A percentile compares a stretch with the other conserved stretches of the same genome.
Conservation (phyloP, 2,888 invertebrate species). For the Himalopsyche anomala region DNA sequence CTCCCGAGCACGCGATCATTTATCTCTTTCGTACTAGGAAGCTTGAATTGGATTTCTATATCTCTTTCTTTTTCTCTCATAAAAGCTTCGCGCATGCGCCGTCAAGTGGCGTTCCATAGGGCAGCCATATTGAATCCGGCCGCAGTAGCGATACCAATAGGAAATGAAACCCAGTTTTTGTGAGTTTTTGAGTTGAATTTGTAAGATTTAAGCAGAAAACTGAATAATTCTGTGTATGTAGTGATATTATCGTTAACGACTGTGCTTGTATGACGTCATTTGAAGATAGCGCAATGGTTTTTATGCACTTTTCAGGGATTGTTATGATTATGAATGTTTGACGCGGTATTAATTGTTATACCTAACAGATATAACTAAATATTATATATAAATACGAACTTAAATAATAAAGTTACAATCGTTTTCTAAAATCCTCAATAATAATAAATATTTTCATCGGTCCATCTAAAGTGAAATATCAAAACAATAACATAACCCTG, state of each 20-base stretch:
- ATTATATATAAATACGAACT: no score
- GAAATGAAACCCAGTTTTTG: conserved; percentile 67
- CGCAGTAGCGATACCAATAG: conserved; percentile 72
- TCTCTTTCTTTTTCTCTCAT: conserved; percentile 74
- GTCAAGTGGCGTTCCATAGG: conserved; percentile 70
- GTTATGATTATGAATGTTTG: conserved; percentile 17
- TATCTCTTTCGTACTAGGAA: conserved; percentile 45
- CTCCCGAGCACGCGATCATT: conserved; percentile 38
- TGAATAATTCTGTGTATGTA: conserved; percentile 3
- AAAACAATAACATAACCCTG: no score
- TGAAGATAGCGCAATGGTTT: background rate
- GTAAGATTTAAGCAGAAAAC: conserved; percentile 54
- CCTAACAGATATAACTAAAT: background rate
- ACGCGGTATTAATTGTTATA: background rate
- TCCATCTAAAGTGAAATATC: no score
- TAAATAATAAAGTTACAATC: no score
- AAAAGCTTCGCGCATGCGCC: conserved; percentile 72
- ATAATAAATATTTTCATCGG: no score
- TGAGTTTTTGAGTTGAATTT: conserved; percentile 55
- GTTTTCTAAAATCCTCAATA: no score
- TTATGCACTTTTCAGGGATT: background rate
- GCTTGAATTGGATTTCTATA: background rate
- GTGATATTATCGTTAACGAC: conserved; percentile 47
- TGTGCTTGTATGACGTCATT: conserved; percentile 44
- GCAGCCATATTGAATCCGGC: conserved; percentile 76